A percentile compares a stretch with the other conserved stretches of the same genome.
phyloP scores from a whole-genome alignment of 2,113 vertebrate species.

The Rhea pennata region DNA sequence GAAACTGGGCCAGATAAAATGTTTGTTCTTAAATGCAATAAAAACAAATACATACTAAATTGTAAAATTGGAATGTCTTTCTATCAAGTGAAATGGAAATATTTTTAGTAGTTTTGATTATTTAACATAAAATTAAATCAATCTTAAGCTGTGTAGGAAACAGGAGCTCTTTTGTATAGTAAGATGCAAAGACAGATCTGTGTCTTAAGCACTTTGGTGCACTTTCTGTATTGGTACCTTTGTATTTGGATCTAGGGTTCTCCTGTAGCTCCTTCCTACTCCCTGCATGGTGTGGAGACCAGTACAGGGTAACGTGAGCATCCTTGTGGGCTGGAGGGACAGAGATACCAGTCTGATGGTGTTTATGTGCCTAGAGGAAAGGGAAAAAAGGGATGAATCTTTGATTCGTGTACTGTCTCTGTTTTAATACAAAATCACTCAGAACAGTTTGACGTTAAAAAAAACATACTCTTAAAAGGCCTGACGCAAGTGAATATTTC shows the following conservation, averaged over 20 bases:
- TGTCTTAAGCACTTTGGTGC: not conserved
- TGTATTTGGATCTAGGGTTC: not conserved
- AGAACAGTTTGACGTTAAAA: not conserved
- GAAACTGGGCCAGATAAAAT: not conserved
- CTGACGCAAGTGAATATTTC: not conserved
- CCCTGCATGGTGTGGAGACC: too few relatives aligned
- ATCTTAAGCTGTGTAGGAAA: not conserved
- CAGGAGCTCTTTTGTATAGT: not conserved
- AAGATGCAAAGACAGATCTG: not conserved
- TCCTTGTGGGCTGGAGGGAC: not conserved
- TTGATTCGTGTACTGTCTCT: not conserved
- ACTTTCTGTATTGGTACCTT: not conserved
- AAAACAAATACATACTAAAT: not conserved
- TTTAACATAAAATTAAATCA: not conserved
- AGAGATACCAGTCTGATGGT: not conserved
- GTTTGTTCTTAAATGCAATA: not conserved
- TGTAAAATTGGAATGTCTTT: not conserved
- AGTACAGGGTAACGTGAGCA: fast-evolving
- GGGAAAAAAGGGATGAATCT: not conserved
- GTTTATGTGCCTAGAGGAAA: not conserved
- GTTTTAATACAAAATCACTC: not conserved
- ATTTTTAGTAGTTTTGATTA: not conserved
- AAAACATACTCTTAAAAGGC: not conserved
- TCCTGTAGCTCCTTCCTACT: not conserved
- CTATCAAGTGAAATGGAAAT: not conserved